Conservation (phyloP, 2,888 invertebrate genomes). For the Plemyria rubiginata region DNA sequence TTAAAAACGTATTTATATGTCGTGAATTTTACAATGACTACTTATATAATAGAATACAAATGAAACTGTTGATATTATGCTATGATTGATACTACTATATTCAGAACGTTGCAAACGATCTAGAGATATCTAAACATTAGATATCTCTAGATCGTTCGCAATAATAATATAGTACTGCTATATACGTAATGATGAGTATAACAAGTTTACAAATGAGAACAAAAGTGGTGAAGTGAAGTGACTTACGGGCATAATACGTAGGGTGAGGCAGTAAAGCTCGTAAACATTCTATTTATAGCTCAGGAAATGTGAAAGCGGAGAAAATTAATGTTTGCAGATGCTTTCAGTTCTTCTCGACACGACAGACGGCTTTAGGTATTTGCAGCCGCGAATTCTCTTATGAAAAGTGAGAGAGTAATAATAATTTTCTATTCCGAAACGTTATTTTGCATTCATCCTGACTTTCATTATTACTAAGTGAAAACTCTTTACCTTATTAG, state of each 20-base stretch:
- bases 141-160: no score
- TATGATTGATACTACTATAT: no score
- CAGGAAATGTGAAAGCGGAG: conserved; percentile 32
- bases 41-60: no score
- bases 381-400: conserved; percentile 12
- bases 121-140: no score
- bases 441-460: background rate
- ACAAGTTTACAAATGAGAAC: background rate
- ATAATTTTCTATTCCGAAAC: background rate
- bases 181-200: no score
- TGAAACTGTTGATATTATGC: no score
- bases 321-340: conserved; percentile 35
- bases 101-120: no score
- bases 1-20: no score
- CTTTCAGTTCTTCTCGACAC: conserved; percentile 22
- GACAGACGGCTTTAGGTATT: conserved; percentile 21
- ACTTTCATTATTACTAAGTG: background rate
- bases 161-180: no score
- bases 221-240: conserved; percentile 7
- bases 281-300: conserved; percentile 35
- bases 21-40: no score
- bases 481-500: no score
- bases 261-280: conserved; percentile 20
- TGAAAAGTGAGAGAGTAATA: background rate
- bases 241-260: conserved; percentile 18